These are phyloP conservation scores for Tachysurus fulvidraco DNA, from an alignment of 2,113 vertebrate genomes.

Conservation along the genomic window DNA sequence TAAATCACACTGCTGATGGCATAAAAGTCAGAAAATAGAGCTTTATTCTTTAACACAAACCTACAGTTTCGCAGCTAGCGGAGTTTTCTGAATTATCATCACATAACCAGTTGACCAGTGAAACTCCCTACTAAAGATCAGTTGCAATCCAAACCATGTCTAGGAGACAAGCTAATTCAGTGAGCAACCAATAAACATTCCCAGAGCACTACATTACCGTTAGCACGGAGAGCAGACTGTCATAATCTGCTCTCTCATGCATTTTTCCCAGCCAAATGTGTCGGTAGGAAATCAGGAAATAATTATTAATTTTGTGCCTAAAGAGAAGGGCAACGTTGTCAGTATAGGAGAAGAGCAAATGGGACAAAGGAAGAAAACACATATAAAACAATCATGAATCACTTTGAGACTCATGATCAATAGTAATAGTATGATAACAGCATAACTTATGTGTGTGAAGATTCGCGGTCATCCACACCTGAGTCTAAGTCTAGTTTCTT, in stretches of 20 bases:
- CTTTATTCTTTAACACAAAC: no score
- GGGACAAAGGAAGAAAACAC: constrained; percentile 54
- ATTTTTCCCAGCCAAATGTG: constrained; percentile 95
- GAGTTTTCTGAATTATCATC: no score
- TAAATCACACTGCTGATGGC: not conserved
- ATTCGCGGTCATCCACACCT: no score
- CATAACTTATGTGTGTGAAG: no score
- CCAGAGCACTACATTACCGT: constrained; percentile 90
- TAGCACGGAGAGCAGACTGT: constrained; percentile 95
- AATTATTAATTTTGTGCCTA: constrained; percentile 99
- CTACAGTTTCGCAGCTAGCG: not conserved
- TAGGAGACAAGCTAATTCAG: constrained; percentile 59
- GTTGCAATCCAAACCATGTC: constrained; percentile 71
- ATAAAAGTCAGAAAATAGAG: not conserved
- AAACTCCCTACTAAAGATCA: constrained; percentile 57
- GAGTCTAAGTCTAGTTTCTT: no score
- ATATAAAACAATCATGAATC: not conserved
- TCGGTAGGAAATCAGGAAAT: constrained; percentile 96
- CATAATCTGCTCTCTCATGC: constrained; percentile 93
- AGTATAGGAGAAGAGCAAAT: constrained; percentile 44
- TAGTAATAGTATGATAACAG: not conserved
- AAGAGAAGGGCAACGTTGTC: constrained; percentile 81
- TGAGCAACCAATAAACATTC: constrained; percentile 60
- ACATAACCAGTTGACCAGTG: constrained; percentile 76
- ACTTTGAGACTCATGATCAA: not conserved